A percentile compares a stretch with the other conserved stretches of the same genome.
These are phyloP conservation scores for Neolamprologus longior DNA, from an alignment of 2,113 vertebrate genomes.

Conservation along the genomic window DNA sequence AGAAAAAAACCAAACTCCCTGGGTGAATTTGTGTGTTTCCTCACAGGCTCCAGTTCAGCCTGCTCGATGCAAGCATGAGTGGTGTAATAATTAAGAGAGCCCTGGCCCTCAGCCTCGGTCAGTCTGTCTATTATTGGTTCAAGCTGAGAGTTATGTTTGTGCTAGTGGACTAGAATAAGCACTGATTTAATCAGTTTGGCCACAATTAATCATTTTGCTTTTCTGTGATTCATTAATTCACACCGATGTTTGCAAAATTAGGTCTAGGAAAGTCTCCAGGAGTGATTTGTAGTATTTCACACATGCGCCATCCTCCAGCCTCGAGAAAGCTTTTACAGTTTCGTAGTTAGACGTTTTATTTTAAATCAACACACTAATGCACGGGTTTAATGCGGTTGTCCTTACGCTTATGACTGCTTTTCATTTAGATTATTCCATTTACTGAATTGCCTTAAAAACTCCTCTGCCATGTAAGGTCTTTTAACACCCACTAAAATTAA, in stretches of 20 bases:
- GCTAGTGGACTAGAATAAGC: slow-evolving; percentile 20
- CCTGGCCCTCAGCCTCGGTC: slow-evolving; percentile 18
- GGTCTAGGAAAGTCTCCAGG: neutral
- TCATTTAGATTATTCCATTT: neutral
- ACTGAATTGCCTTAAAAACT: neutral
- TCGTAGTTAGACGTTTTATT: neutral
- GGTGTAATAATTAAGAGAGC: slow-evolving; percentile 37
- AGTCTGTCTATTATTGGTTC: slow-evolving; percentile 33
- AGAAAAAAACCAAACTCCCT: neutral
- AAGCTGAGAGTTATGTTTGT: slow-evolving; percentile 31
- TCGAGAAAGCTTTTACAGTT: neutral
- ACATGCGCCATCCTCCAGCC: neutral
- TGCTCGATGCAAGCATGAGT: slow-evolving; percentile 9
- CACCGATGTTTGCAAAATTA: neutral
- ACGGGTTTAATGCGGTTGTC: neutral
- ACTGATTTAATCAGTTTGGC: slow-evolving; percentile 11
- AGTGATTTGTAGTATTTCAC: neutral
- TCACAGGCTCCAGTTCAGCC: neutral
- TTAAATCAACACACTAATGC: neutral
- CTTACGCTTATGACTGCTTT: neutral
- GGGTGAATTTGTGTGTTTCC: slow-evolving; percentile 20
- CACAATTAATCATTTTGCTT: slow-evolving; percentile 13
- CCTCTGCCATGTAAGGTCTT: neutral
- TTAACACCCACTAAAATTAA: neutral
- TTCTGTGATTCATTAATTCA: neutral